phyloP scores from a whole-genome alignment of 2,888 invertebrate genomes.

The Drosophila meridionalis region DNA sequence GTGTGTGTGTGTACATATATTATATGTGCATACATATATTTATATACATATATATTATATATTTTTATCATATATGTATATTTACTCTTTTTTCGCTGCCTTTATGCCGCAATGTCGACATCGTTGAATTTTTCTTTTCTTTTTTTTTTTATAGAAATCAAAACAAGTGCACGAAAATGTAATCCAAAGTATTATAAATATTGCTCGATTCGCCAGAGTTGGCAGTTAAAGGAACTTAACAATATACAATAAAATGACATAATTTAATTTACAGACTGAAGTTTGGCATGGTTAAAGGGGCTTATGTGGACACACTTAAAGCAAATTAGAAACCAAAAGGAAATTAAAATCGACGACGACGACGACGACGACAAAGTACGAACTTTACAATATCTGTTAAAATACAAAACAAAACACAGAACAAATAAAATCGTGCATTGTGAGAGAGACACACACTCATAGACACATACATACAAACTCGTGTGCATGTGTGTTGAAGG shows the following conservation, averaged over 20 bases:
- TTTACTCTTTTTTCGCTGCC: constrained; percentile 58
- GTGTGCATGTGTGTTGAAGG: constrained; percentile 34
- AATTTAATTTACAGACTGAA: constrained; percentile 41
- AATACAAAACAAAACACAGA: constrained; percentile 31
- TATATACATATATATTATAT: constrained; percentile 43
- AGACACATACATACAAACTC: constrained; percentile 16
- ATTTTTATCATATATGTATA: constrained; percentile 38
- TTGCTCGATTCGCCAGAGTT: constrained; percentile 60
- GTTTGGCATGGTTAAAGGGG: constrained; percentile 41
- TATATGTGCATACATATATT: constrained; percentile 57
- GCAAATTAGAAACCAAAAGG: constrained; percentile 13
- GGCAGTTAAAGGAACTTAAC: constrained; percentile 73
- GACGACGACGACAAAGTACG: constrained; percentile 54
- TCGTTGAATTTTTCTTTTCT: constrained; percentile 27
- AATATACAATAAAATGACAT: constrained; percentile 52
- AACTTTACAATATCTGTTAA: constrained; percentile 60
- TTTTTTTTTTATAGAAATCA: constrained; percentile 46
- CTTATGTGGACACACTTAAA: constrained; percentile 19
- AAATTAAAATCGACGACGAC: constrained; percentile 14
- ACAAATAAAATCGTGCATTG: constrained; percentile 35
- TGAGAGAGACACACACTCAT: constrained; percentile 25
- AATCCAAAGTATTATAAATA: constrained; percentile 56
- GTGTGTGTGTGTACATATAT: constrained; percentile 61
- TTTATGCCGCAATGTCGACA: constrained; percentile 62
- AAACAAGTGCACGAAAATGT: constrained; percentile 41